Evolutionary conservation across 1,140 invertebrate species (phyloP), one percentile per base, ranked within the genome.

Genomic region (Helicoverpa armigera): DNA sequence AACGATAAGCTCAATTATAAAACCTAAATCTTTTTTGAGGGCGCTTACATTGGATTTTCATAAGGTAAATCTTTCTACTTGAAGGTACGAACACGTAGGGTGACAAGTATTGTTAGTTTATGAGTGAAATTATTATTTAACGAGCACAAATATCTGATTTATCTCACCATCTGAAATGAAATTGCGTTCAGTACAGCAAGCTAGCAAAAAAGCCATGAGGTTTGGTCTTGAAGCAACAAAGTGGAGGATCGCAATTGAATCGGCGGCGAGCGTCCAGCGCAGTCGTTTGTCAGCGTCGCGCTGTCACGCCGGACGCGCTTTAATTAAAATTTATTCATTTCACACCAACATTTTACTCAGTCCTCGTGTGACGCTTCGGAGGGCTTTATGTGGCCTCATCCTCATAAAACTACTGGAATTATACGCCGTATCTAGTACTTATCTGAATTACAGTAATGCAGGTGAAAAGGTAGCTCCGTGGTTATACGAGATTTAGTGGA

Each of bases 271-370:
- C 35, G 63, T n/a, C 63, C 63, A 48, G 63, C 35, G 63, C 63
- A 23, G 23, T 72, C 69, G 50, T 72, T 72, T 72, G 69, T 72
- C 69, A 72, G 5, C 69, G 69, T 72, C 69, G 69, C 69, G 69
- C 50, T 72, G 69, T 54, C 48, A 53, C 14, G 31, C 18, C 23
- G 69, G 69, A 69, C 69, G 69, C 48, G 50, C 50, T 72, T 54
- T 72, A 72, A 72, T 72, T 72, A 72, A 72, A 72, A 72, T 72
- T 72, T 72, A 72, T 72, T 53, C 69, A 72, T 72, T 72, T 31
- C 69, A 54, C 69, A 72, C 69, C 14, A 53, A 29, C 69, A 53
- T 53, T 69, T 18, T 50, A 69, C 65, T 69, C 48, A 50, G 50
- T 61, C 16, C 50, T 69, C 65, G 50, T 18, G 10, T 23, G 43